Evolutionary conservation across 2,113 vertebrate species (phyloP).

Genomic region (Ia io): DNA sequence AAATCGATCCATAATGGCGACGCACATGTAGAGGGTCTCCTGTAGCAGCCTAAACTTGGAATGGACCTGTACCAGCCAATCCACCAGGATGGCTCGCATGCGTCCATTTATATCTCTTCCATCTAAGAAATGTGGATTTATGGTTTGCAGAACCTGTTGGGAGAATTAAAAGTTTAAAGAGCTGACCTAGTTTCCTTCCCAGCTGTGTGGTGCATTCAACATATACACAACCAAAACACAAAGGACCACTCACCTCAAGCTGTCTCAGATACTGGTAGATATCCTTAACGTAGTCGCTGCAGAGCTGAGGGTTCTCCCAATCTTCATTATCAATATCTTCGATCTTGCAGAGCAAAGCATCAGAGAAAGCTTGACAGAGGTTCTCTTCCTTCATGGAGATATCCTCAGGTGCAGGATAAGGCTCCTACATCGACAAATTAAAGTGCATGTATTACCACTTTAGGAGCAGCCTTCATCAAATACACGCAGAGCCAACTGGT

Average conservation of each 20-base stretch:
- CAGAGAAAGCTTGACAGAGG: slow-evolving; percentile 94
- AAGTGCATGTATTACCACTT: neutral
- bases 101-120: slow-evolving; percentile 88
- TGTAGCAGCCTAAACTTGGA: slow-evolving; percentile 93
- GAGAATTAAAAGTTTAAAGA: neutral
- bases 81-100: slow-evolving; percentile 94
- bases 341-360: slow-evolving; percentile 83
- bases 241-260: slow-evolving; percentile 86
- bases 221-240: neutral
- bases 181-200: neutral
- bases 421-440: slow-evolving; percentile 47
- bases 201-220: neutral
- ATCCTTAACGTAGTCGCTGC: slow-evolving; percentile 93
- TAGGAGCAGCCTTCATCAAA: neutral
- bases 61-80: slow-evolving; percentile 97
- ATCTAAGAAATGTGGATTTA: slow-evolving; percentile 87
- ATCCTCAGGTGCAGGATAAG: slow-evolving; percentile 77
- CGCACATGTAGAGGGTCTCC: slow-evolving; percentile 94
- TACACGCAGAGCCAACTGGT: neutral
- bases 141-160: slow-evolving; percentile 85
- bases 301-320: slow-evolving; percentile 89
- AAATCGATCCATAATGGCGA: slow-evolving; percentile 93
- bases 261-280: slow-evolving; percentile 90
- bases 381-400: slow-evolving; percentile 87
- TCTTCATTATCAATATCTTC: slow-evolving; percentile 92